phyloP scores from a whole-genome alignment of 2,888 invertebrate species.

The Atherix ibis region DNA sequence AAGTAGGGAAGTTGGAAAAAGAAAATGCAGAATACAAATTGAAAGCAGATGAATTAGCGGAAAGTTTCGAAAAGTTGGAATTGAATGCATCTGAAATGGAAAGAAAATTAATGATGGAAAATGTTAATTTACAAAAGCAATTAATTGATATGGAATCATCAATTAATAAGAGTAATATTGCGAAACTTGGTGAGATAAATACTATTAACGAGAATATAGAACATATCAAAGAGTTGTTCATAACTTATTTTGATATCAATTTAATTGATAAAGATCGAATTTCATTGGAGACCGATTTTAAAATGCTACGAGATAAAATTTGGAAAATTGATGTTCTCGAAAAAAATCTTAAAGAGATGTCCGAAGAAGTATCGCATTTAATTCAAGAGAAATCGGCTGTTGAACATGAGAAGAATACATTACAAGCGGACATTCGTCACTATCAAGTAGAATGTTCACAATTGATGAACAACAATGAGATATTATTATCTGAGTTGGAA shows the following conservation, averaged over 20 bases:
- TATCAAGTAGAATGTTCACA: constrained; percentile 45
- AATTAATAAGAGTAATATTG: constrained; percentile 10
- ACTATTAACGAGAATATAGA: constrained; percentile 6
- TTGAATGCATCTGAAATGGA: constrained; percentile 15
- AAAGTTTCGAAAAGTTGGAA: constrained; percentile 13
- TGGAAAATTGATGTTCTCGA: constrained; percentile 42
- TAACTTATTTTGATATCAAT: constrained; percentile 16
- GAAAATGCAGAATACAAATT: constrained; percentile 1
- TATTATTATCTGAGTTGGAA: constrained; percentile 48
- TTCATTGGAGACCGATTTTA: constrained; percentile 30
- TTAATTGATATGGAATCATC: constrained; percentile 26
- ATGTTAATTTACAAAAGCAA: constrained; percentile 17
- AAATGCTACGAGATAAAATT: constrained; percentile 40
- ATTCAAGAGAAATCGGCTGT: constrained; percentile 35
- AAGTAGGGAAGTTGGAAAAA: too few species aligned
- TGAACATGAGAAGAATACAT: constrained; percentile 39
- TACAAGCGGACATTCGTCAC: constrained; percentile 34
- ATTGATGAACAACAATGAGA: constrained; percentile 54
- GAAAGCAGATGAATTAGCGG: constrained; percentile 15
- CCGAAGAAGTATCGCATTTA: constrained; percentile 32
- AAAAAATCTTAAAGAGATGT: constrained; percentile 40
- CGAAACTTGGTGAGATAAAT: constrained; percentile 2
- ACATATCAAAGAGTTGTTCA: constrained; percentile 5
- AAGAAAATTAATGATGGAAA: constrained; percentile 16
- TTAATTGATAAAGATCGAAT: constrained; percentile 14